These are phyloP conservation scores for Yponomeuta plumbellus DNA, from an alignment of 2,888 invertebrate species.

Conservation along the genomic window DNA sequence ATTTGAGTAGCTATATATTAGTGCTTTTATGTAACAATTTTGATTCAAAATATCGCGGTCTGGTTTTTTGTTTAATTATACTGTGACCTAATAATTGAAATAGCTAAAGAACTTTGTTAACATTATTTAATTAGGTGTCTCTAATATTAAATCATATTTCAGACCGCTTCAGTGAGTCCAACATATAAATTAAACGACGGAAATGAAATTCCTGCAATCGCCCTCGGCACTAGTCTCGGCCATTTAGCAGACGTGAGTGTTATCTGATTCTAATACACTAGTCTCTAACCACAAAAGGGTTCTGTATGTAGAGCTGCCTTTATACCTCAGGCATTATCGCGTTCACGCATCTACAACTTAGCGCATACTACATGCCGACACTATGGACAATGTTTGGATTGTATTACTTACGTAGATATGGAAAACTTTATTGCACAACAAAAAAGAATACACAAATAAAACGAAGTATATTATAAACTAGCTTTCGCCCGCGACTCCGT, in stretches of 20 bases:
- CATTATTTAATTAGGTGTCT: neutral
- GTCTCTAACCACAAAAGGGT: neutral
- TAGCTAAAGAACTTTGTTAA: too few relatives aligned
- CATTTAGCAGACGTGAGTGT: constrained; percentile 57
- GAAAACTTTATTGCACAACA: too few relatives aligned
- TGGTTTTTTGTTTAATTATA: too few relatives aligned
- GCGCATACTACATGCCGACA: neutral
- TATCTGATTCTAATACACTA: neutral
- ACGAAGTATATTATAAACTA: too few relatives aligned
- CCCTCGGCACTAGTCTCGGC: constrained; percentile 61
- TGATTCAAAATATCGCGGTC: too few relatives aligned
- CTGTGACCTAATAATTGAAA: too few relatives aligned
- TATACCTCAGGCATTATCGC: neutral
- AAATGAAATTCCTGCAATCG: constrained; percentile 51
- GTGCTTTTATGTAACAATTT: too few relatives aligned
- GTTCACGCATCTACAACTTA: neutral
- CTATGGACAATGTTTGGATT: too few relatives aligned
- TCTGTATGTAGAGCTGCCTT: neutral
- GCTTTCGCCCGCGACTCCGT: too few relatives aligned
- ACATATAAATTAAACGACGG: constrained; percentile 52
- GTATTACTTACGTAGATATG: too few relatives aligned
- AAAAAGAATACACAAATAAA: too few relatives aligned
- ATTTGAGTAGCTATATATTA: too few relatives aligned
- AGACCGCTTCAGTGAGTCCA: constrained; percentile 29
- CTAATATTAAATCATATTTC: constrained; percentile 16